Evolutionary conservation across 2,888 invertebrate species (phyloP).

Genomic region (Calliopum simillimum): DNA sequence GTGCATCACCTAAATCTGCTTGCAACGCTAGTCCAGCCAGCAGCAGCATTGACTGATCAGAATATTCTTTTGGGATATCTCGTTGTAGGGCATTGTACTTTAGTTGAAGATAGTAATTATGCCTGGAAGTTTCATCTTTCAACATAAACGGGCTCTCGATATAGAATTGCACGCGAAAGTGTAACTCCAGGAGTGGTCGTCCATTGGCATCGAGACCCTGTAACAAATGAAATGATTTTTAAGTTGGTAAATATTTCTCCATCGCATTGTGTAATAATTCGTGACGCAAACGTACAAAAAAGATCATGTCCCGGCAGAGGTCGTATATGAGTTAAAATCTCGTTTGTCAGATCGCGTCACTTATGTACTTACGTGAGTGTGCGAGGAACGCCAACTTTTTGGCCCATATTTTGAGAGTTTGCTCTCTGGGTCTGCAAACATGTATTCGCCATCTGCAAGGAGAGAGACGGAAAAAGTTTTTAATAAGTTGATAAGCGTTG

Average conservation of each 20-base stretch:
- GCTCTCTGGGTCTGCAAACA: conserved; percentile 94
- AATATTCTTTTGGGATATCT: conserved; percentile 70
- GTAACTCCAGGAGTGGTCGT: conserved; percentile 87
- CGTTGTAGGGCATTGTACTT: conserved; percentile 85
- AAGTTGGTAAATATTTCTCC: neutral
- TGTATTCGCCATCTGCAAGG: conserved; percentile 92
- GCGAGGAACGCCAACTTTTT: conserved; percentile 95
- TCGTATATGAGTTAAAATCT: no score
- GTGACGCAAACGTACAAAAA: no score
- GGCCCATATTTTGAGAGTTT: conserved; percentile 97
- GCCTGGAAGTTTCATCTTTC: conserved; percentile 90
- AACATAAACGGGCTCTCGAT: conserved; percentile 91
- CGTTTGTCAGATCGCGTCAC: no score
- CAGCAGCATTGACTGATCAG: conserved; percentile 77
- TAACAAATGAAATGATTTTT: conserved; percentile 31
- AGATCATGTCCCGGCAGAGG: no score
- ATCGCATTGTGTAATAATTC: neutral
- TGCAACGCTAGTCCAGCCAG: conserved; percentile 92
- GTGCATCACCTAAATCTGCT: conserved; percentile 89
- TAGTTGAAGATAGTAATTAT: conserved; percentile 95
- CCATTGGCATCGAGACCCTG: conserved; percentile 92
- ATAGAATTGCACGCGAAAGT: conserved; percentile 93
- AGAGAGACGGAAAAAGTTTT: conserved; percentile 3
- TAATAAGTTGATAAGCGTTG: neutral
- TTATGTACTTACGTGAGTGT: conserved; percentile 81